Evolutionary conservation across 2,113 vertebrate species (phyloP).

Genomic region (Scomber scombrus): DNA sequence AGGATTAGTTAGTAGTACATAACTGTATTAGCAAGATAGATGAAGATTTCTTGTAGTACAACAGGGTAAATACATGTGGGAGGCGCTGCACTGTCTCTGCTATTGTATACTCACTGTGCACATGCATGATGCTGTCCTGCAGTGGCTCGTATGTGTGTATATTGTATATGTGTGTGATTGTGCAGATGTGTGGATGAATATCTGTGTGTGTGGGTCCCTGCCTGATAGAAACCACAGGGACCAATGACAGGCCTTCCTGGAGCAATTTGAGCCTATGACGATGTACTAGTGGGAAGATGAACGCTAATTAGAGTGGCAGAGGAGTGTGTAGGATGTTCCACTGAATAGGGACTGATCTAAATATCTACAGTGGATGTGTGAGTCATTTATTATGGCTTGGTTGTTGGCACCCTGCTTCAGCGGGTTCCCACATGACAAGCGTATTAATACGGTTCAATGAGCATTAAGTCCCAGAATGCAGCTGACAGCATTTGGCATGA

Average conservation of each 20-base stretch:
- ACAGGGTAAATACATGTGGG: background rate
- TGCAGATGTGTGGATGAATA: background rate
- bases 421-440: slow-evolving; percentile 39
- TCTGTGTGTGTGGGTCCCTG: background rate
- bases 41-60: background rate
- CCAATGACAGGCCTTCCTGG: slow-evolving; percentile 46
- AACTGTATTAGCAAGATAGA: too few relatives aligned
- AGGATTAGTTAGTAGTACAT: too few relatives aligned
- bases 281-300: slow-evolving; percentile 35
- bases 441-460: slow-evolving; percentile 56
- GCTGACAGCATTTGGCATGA: background rate
- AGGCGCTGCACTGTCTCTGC: background rate
- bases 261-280: slow-evolving; percentile 63
- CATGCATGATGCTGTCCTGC: background rate
- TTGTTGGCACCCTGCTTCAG: slow-evolving; percentile 27
- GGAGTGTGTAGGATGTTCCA: slow-evolving; percentile 4
- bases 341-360: slow-evolving; percentile 19
- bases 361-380: slow-evolving; percentile 23
- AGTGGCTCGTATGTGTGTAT: background rate
- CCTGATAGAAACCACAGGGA: slow-evolving; percentile 32
- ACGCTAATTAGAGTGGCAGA: slow-evolving; percentile 56
- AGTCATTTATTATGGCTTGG: slow-evolving; percentile 47
- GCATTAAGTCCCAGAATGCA: slow-evolving; percentile 38
- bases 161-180: slow-evolving; percentile 1
- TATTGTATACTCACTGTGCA: background rate